Conservation (phyloP, 2,888 invertebrate genomes). For the Busseola fusca region DNA sequence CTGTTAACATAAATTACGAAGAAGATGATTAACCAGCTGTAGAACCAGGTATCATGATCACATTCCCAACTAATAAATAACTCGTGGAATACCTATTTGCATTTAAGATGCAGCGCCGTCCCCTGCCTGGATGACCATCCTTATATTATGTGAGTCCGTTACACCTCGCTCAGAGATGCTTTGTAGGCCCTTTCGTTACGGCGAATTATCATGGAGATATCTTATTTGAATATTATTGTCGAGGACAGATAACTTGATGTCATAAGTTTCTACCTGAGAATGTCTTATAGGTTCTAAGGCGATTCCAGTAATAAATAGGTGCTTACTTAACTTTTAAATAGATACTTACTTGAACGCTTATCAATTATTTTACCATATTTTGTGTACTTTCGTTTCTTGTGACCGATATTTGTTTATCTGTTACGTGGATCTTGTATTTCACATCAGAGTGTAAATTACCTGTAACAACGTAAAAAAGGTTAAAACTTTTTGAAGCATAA, state of each 20-base stretch:
- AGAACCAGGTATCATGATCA: conserved; percentile 4
- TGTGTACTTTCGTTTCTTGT: background rate
- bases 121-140: conserved; percentile 44
- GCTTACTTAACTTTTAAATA: background rate
- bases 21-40: background rate
- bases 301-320: conserved; percentile 6
- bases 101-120: conserved; percentile 39
- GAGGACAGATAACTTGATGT: conserved; percentile 61
- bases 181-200: conserved; percentile 65
- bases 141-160: conserved; percentile 49
- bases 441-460: conserved; percentile 28
- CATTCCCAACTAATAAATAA: conserved; percentile 44
- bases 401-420: too few relatives aligned
- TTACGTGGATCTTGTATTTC: background rate
- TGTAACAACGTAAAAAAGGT: conserved; percentile 29
- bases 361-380: background rate
- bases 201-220: conserved; percentile 67
- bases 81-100: conserved; percentile 39
- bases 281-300: conserved; percentile 15
- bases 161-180: conserved; percentile 47
- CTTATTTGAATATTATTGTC: conserved; percentile 66
- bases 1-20: background rate
- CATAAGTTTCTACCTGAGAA: conserved; percentile 47
- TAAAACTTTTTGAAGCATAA: background rate
- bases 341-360: background rate